Percentiles rank a stretch among this genome's conserved stretches.
Evolutionary conservation across 2,888 invertebrate genomes (phyloP).

Genomic region (Cheilosia vulpina): DNA sequence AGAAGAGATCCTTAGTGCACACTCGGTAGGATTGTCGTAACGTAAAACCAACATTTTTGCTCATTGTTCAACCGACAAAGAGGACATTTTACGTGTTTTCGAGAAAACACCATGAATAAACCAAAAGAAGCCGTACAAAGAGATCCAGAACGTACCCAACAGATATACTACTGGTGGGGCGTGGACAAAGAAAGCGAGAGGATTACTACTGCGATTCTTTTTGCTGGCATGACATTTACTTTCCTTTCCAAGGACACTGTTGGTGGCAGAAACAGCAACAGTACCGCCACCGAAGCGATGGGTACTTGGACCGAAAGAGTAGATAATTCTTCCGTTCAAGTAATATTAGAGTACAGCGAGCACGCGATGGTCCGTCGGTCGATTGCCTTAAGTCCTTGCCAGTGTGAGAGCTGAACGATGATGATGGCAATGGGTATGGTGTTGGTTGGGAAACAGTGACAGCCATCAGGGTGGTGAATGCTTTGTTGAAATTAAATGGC

Average conservation of each 20-base stretch:
- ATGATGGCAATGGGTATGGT: conserved; percentile 17
- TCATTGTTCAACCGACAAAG: conserved; percentile 62
- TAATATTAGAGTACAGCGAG: conserved; percentile 31
- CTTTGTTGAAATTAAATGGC: conserved; percentile 72
- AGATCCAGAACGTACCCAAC: not conserved
- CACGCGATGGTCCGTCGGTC: conserved; percentile 33
- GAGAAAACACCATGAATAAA: conserved; percentile 70
- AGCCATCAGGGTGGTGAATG: conserved; percentile 14
- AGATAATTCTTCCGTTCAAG: conserved; percentile 66
- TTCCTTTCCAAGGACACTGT: conserved; percentile 39
- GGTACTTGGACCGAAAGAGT: conserved; percentile 58
- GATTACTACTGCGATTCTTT: conserved; percentile 64
- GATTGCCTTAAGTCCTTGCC: conserved; percentile 46
- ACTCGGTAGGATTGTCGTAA: conserved; percentile 34
- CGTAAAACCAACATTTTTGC: conserved; percentile 56
- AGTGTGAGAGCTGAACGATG: conserved; percentile 20
- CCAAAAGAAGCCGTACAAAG: conserved; percentile 52
- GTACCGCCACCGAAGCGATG: conserved; percentile 17
- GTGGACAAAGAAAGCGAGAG: conserved; percentile 50
- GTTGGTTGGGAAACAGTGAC: not conserved
- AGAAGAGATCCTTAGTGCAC: conserved; percentile 32
- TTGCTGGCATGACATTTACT: conserved; percentile 58
- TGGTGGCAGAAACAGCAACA: conserved; percentile 42
- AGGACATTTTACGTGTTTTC: conserved; percentile 64
- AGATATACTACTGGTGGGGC: not conserved